phyloP scores from a whole-genome alignment of 2,797 vertebrate species.

The Margarornis squamiger region DNA sequence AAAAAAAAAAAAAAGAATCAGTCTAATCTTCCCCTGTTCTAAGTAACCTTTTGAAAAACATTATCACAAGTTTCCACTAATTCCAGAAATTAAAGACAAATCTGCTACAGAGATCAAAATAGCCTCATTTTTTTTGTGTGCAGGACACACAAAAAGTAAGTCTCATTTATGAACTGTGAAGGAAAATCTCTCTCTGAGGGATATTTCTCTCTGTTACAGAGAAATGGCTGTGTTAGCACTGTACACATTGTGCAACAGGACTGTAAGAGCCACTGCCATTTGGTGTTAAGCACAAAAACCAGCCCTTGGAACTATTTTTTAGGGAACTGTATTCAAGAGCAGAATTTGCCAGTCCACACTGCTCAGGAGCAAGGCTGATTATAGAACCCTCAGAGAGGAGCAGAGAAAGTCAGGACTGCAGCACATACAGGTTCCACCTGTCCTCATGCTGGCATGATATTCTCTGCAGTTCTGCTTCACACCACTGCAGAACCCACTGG shows the following conservation, averaged over 20 bases:
- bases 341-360: neutral
- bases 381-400: neutral
- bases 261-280: neutral
- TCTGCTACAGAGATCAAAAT: conserved; percentile 13
- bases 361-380: neutral
- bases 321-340: neutral
- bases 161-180: neutral
- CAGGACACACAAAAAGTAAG: neutral
- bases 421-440: neutral
- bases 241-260: neutral
- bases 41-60: conserved; percentile 16
- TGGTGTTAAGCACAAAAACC: neutral
- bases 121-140: neutral
- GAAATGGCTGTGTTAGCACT: neutral
- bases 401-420: neutral
- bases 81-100: conserved; percentile 37
- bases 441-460: neutral
- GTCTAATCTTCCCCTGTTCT: conserved; percentile 5
- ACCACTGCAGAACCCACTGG: neutral
- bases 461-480: neutral
- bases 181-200: conserved; percentile 6
- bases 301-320: neutral
- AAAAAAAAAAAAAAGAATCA: neutral
- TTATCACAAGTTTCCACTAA: neutral
- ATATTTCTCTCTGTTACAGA: neutral